These are phyloP conservation scores for Trichonephila inaurata DNA, from an alignment of 1,140 invertebrate genomes.

Conservation along the genomic window DNA sequence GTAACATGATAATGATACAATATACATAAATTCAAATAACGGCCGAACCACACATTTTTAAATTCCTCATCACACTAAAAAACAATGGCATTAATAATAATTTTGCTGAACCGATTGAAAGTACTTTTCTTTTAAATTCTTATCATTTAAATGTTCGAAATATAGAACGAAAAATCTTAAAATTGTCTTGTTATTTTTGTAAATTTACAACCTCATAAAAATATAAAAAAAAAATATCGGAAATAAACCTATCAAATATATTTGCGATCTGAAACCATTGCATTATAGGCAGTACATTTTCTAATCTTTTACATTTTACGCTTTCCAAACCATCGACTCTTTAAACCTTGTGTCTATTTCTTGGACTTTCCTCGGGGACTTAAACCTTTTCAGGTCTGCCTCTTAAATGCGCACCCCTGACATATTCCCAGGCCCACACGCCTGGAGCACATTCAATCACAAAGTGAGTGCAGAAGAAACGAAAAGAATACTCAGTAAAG, in stretches of 20 bases:
- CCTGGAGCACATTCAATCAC: conserved; percentile 66
- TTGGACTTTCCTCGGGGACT: not conserved
- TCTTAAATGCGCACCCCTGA: conserved; percentile 36
- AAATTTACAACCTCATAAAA: too few species aligned
- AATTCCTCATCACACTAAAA: too few species aligned
- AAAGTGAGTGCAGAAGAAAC: conserved; percentile 52
- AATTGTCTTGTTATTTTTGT: too few species aligned
- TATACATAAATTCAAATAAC: too few species aligned
- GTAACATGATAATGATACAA: too few species aligned
- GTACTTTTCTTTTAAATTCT: too few species aligned
- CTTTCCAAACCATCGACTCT: not conserved
- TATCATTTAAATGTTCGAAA: too few species aligned
- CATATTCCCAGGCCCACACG: conserved; percentile 39
- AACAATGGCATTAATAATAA: too few species aligned
- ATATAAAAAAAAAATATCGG: too few species aligned
- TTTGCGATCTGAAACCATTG: not conserved
- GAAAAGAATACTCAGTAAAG: not conserved
- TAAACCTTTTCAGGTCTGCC: not conserved
- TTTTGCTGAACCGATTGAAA: too few species aligned
- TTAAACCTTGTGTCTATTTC: conserved; percentile 8
- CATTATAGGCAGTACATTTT: not conserved
- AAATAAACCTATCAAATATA: not conserved
- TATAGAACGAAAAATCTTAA: too few species aligned
- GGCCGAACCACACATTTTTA: too few species aligned
- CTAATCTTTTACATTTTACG: not conserved